Conservation (phyloP, 37 sponge, comb jelly and placozoan genomes). For the Aplysina aerophoba region DNA sequence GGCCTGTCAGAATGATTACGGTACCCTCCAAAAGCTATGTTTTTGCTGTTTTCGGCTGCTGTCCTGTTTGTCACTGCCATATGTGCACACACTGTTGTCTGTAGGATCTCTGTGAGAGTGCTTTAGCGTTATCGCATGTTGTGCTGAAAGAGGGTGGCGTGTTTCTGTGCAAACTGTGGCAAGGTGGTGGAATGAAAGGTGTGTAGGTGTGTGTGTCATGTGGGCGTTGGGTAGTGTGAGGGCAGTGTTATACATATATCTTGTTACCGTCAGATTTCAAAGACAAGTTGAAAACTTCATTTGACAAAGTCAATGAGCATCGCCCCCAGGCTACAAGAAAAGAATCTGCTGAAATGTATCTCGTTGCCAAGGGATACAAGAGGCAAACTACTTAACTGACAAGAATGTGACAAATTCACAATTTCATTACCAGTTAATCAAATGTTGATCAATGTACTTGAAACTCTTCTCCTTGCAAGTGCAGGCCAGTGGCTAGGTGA, state of each 20-base stretch:
- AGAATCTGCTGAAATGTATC: slow-evolving; percentile 72
- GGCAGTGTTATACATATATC: not conserved
- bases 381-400: too few relatives aligned
- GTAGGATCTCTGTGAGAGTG: slow-evolving; percentile 59
- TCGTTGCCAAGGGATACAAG: slow-evolving; percentile 47
- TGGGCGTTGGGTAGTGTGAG: not conserved
- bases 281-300: slow-evolving; percentile 32
- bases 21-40: not conserved
- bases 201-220: not conserved
- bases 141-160: slow-evolving; percentile 49
- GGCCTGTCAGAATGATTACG: too few relatives aligned
- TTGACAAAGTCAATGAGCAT: slow-evolving; percentile 45
- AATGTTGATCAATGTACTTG: not conserved
- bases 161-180: slow-evolving; percentile 72
- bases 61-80: not conserved
- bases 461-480: too few relatives aligned
- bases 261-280: slow-evolving; percentile 48
- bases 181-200: slow-evolving; percentile 62
- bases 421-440: too few relatives aligned
- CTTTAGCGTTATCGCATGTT: slow-evolving; percentile 29
- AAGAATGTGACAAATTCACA: too few relatives aligned
- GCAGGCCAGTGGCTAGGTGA: too few relatives aligned
- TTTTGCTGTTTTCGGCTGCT: not conserved
- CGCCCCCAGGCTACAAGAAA: slow-evolving; percentile 59
- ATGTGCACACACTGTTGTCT: not conserved